Base-by-base conservation (phyloP, 1,140 invertebrate species). In the Lordiphosa mommai region DNA sequence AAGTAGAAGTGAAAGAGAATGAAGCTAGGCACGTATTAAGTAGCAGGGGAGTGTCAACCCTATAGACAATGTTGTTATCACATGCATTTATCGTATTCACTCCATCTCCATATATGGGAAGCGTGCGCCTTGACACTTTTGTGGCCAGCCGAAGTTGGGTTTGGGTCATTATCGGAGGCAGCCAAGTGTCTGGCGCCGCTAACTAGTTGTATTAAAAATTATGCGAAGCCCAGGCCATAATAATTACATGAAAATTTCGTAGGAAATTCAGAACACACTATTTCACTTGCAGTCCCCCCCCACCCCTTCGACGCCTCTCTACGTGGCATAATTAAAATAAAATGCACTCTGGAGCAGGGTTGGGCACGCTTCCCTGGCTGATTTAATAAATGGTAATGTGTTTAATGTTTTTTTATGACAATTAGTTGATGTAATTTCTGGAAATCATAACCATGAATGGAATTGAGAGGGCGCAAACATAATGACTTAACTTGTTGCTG, bases 341-440 rank as follows among this genome's bases (percentile, higher is more conserved):
- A 72, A 73, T 64, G 67, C 72, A 76, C 27, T 55, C 3, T 33
- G 30, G 13, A 8, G 20, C 41, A 3, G 20, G 8, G 16, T 33
- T 49, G 44, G 76, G 76, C 76, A 80, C 76, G 71, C 76, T 80
- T 80, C 72, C 77, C 48, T 63, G 61, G 9, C 36, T 60, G 61
- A 59, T 71, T 80, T 71, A 74, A 84, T 80, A 80, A 82, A 80
- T 82, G 71, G 71, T 63, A 71, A 80, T 82, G 61, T 57, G 68
- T 60, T 74, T 80, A 58, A 74, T 74, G 76, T 16, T 74, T 63
- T 69, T 77, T 73, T 69, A 80, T 67, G 74, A 70, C 74, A 67
- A 67, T 82, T 70, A 80, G 61, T 80, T 76, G 76, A 67, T 74
- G 71, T 82, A 76, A 80, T 80, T 82, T 80, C 74, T 79, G 65